Evolutionary conservation across 2,113 vertebrate genomes (phyloP).

Genomic region (Trogon melanurus): DNA sequence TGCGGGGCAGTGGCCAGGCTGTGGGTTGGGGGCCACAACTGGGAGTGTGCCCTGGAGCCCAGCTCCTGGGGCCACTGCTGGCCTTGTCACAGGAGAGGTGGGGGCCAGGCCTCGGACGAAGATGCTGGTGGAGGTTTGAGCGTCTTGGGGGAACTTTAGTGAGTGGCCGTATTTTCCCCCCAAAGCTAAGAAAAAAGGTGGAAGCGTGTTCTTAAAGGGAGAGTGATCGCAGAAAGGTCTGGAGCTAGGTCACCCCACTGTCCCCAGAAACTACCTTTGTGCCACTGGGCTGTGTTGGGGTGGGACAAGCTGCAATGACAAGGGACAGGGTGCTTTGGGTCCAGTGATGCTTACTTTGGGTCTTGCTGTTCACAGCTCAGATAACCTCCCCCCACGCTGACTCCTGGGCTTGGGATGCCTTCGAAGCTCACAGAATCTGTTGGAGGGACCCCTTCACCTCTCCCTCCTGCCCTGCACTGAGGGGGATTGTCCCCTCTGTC

Average conservation of each 20-base stretch:
- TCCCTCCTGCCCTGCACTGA: not conserved
- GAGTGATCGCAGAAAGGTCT: accelerated
- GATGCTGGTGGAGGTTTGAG: not conserved
- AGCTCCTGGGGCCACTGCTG: accelerated
- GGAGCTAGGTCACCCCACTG: accelerated
- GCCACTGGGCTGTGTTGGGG: not conserved
- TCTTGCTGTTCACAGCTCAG: not conserved
- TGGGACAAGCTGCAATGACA: not conserved
- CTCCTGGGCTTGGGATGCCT: not conserved
- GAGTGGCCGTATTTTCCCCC: accelerated
- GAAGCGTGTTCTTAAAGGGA: accelerated
- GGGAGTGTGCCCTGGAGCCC: not conserved
- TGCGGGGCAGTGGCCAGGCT: accelerated
- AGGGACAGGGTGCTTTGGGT: not conserved
- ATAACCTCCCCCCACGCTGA: not conserved
- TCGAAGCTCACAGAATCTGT: constrained; percentile 27
- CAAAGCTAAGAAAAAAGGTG: not conserved
- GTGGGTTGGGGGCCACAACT: not conserved
- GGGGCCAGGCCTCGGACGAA: not conserved
- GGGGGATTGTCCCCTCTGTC: constrained; percentile 13
- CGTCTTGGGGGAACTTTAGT: accelerated
- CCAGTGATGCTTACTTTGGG: not conserved
- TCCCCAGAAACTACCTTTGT: not conserved
- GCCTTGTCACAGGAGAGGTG: accelerated
- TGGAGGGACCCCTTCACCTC: not conserved